phyloP scores from a whole-genome alignment of 2,888 invertebrate genomes.

The Lasiommata megera region DNA sequence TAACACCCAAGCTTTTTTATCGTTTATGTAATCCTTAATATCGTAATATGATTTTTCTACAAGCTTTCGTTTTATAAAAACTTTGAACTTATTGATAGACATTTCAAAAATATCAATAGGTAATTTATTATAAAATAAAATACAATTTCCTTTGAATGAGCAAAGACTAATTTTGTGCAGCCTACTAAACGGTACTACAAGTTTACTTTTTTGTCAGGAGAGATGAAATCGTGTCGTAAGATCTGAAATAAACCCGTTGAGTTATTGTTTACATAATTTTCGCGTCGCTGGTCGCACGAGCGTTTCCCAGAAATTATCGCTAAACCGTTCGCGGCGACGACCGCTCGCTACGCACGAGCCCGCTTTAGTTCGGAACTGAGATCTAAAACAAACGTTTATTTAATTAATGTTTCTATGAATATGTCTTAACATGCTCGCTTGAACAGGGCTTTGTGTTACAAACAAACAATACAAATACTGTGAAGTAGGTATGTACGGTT shows the following conservation, averaged over 20 bases:
- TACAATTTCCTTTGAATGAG: too few relatives aligned
- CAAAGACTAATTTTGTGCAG: too few relatives aligned
- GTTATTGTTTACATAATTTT: conserved; percentile 20
- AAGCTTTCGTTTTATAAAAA: too few relatives aligned
- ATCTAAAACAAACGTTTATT: not conserved
- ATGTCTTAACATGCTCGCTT: not conserved
- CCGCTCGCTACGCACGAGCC: not conserved
- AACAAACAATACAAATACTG: not conserved
- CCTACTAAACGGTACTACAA: too few relatives aligned
- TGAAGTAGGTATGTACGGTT: not conserved
- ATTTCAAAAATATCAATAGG: too few relatives aligned
- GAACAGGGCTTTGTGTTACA: not conserved
- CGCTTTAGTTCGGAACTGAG: not conserved
- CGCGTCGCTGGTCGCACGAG: conserved; percentile 11
- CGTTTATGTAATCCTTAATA: too few relatives aligned
- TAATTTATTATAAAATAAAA: too few relatives aligned
- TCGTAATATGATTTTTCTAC: too few relatives aligned
- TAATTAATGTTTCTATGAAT: not conserved
- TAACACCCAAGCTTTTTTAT: too few relatives aligned
- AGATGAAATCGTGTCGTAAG: conserved; percentile 1
- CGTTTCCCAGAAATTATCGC: conserved; percentile 12
- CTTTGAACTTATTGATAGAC: too few relatives aligned
- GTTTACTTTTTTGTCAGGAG: too few relatives aligned
- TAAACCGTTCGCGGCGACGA: conserved; percentile 9
- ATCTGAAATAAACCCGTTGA: conserved; percentile 1